Percentiles rank a stretch among this genome's conserved stretches.
These are phyloP conservation scores for Rhaphigaster nebulosa DNA, from an alignment of 2,888 invertebrate species.

Conservation along the genomic window DNA sequence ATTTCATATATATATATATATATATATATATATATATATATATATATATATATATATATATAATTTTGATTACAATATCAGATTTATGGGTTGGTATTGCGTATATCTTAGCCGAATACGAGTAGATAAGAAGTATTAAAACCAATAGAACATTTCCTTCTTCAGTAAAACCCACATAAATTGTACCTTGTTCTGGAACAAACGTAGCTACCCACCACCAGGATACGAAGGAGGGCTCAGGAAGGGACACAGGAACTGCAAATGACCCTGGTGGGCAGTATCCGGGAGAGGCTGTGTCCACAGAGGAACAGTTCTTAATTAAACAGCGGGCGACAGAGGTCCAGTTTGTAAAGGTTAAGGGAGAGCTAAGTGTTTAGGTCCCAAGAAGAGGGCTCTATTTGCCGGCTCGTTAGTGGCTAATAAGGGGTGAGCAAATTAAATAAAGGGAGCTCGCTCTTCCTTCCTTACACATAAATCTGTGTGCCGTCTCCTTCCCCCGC, in stretches of 20 bases:
- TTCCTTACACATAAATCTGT: slow-evolving; percentile 56
- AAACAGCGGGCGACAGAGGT: slow-evolving; percentile 39
- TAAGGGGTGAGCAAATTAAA: slow-evolving; percentile 52
- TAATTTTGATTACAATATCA: no score
- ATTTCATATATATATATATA: no score
- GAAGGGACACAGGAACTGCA: neutral
- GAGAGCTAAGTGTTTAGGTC: slow-evolving; percentile 48
- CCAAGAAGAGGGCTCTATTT: slow-evolving; percentile 40
- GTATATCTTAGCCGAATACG: no score
- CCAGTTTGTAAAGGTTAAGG: slow-evolving; percentile 47
- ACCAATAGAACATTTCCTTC: neutral
- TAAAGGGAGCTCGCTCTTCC: slow-evolving; percentile 29
- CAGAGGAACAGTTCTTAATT: slow-evolving; percentile 42
- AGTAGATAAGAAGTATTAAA: no score
- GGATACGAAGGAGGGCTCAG: neutral
- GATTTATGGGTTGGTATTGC: no score
- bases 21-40: no score
- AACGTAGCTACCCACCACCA: neutral
- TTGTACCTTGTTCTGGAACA: neutral
- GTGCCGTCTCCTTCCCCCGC: neutral
- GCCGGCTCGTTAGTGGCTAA: slow-evolving; percentile 57
- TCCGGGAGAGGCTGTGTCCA: neutral
- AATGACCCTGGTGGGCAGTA: slow-evolving; percentile 28
- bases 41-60: no score
- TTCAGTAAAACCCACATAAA: neutral